Conservation (phyloP, 2,888 invertebrate genomes). For the Embidobia sp. region DNA sequence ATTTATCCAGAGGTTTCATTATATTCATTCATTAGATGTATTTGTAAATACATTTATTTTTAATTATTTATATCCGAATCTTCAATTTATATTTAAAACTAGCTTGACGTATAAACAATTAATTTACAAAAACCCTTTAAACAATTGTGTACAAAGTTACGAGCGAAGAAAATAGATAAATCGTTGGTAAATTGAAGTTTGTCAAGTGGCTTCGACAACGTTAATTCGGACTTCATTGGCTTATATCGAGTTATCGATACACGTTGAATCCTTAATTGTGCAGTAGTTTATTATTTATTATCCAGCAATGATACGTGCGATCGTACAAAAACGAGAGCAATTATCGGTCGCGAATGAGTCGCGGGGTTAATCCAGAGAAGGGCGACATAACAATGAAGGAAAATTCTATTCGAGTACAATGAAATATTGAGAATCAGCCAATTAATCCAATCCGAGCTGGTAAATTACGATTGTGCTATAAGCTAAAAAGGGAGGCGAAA, state of each 20-base stretch:
- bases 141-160: too few species aligned
- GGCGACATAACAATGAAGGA: constrained; percentile 42
- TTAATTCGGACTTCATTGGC: neutral
- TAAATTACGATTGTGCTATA: constrained; percentile 56
- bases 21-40: too few species aligned
- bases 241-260: too few species aligned
- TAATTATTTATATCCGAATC: too few species aligned
- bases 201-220: neutral
- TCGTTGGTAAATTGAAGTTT: neutral
- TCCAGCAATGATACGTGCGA: neutral
- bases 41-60: too few species aligned
- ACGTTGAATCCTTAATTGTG: constrained; percentile 1
- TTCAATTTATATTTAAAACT: too few species aligned
- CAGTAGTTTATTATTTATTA: constrained; percentile 23
- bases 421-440: constrained; percentile 59
- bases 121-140: too few species aligned
- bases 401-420: constrained; percentile 45
- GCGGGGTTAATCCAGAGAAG: constrained; percentile 16
- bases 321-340: constrained; percentile 8
- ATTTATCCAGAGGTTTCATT: too few species aligned
- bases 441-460: constrained; percentile 52
- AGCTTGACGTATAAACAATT: too few species aligned
- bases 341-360: constrained; percentile 11
- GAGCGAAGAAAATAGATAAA: too few species aligned
- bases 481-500: constrained; percentile 44